Conservation (phyloP, 2,888 invertebrate genomes). For the Steinernema carpocapsae region DNA sequence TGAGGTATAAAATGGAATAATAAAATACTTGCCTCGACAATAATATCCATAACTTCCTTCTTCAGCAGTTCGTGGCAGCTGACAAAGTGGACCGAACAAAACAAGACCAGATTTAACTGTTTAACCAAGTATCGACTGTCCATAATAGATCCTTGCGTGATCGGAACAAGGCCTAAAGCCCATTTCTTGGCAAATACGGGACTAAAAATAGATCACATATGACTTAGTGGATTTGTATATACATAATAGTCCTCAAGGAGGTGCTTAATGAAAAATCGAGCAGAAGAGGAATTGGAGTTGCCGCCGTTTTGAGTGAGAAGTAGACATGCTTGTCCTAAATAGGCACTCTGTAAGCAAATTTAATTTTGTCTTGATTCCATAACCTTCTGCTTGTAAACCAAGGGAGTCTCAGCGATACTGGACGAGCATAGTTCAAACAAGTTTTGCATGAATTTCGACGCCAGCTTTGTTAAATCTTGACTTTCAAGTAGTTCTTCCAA, state of each 20-base stretch:
- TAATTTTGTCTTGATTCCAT: too few relatives aligned
- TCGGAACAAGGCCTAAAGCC: slow-evolving; percentile 45
- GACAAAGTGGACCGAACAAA: slow-evolving; percentile 52
- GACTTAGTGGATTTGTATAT: too few relatives aligned
- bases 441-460: not conserved
- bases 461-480: not conserved
- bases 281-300: not conserved
- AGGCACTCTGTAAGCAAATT: too few relatives aligned
- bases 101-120: slow-evolving; percentile 45
- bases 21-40: slow-evolving; percentile 42
- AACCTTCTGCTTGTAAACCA: slow-evolving; percentile 25
- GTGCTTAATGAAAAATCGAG: not conserved
- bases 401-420: not conserved
- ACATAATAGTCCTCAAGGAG: not conserved
- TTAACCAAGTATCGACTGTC: slow-evolving; percentile 40
- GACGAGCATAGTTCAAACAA: not conserved
- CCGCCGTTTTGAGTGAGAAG: not conserved
- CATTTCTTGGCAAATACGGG: slow-evolving; percentile 51
- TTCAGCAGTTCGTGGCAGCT: slow-evolving; percentile 53
- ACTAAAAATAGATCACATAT: slow-evolving; percentile 43
- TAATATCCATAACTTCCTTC: slow-evolving; percentile 43
- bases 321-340: slow-evolving; percentile 1
- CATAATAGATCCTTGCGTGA: slow-evolving; percentile 5
- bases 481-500: not conserved
- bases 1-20: slow-evolving; percentile 26